A percentile compares a stretch with the other conserved stretches of the same genome.
Conservation (phyloP, 53 echinoderm and acorn worm genomes). For the Holothuria scabra region DNA sequence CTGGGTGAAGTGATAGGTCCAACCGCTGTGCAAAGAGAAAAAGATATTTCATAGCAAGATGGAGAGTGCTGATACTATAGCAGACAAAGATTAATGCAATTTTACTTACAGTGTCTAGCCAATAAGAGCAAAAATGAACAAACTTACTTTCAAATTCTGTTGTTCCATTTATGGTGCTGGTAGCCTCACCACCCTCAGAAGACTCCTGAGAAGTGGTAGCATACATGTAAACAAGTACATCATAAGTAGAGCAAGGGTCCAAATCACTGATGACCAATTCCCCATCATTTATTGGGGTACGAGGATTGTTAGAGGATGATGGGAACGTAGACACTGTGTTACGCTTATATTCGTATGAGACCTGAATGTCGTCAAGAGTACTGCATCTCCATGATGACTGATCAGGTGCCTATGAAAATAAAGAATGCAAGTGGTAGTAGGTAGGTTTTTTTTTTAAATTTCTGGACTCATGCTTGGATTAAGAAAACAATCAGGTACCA, state of each 20-base stretch:
- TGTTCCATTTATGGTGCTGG: slow-evolving; percentile 15
- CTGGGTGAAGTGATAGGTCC: not conserved
- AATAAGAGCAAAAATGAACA: too few species aligned
- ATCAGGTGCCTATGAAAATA: not conserved
- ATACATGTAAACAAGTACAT: not conserved
- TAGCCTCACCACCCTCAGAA: not conserved
- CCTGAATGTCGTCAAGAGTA: slow-evolving; percentile 30
- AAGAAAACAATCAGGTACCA: too few species aligned
- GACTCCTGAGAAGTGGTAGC: slow-evolving; percentile 5
- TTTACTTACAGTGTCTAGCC: too few species aligned
- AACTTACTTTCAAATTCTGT: slow-evolving; percentile 22
- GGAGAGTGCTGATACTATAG: too few species aligned
- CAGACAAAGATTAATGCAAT: too few species aligned
- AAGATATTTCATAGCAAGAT: not conserved
- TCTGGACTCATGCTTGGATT: too few species aligned
- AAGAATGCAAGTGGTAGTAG: too few species aligned
- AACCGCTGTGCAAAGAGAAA: not conserved
- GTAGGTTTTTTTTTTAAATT: too few species aligned
- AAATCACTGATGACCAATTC: slow-evolving; percentile 13
- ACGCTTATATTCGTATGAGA: not conserved
- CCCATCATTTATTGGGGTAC: not conserved
- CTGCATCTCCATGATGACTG: slow-evolving; percentile 37
- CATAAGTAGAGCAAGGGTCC: slow-evolving; percentile 3
- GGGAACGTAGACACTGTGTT: not conserved
- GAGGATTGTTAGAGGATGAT: not conserved